Evolutionary conservation across 2,888 invertebrate species (phyloP).

Genomic region (Chalcosyrphus nemorum): DNA sequence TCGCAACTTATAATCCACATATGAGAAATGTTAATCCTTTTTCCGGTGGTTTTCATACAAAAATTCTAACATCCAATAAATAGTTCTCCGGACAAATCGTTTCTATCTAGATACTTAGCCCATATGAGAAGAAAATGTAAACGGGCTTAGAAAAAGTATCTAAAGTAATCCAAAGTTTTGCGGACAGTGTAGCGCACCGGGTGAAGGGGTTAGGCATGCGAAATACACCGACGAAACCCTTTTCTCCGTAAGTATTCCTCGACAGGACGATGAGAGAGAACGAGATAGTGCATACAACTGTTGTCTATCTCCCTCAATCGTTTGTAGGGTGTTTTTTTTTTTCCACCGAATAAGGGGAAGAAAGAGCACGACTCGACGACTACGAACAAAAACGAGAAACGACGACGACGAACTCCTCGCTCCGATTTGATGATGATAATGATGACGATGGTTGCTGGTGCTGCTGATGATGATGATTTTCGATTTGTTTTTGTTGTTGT

Average conservation of each 20-base stretch:
- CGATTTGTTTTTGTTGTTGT: slow-evolving; percentile 66
- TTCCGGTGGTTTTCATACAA: neutral
- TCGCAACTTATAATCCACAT: slow-evolving; percentile 72
- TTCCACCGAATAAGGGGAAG: slow-evolving; percentile 23
- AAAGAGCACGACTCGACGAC: slow-evolving; percentile 43
- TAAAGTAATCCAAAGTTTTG: slow-evolving; percentile 50
- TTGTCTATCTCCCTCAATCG: slow-evolving; percentile 28
- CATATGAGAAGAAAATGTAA: slow-evolving; percentile 28
- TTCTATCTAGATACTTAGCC: slow-evolving; percentile 33
- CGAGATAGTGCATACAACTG: neutral
- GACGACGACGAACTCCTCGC: slow-evolving; percentile 29
- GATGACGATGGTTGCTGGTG: too few relatives aligned
- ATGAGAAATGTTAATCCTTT: slow-evolving; percentile 65
- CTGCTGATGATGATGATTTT: slow-evolving; percentile 65
- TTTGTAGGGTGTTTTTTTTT: slow-evolving; percentile 1
- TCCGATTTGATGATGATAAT: slow-evolving; percentile 38
- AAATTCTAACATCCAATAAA: slow-evolving; percentile 33
- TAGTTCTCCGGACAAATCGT: too few relatives aligned
- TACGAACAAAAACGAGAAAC: too few relatives aligned
- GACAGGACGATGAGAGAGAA: too few relatives aligned
- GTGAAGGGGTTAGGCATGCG: slow-evolving; percentile 52
- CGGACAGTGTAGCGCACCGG: neutral
- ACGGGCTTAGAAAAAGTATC: neutral
- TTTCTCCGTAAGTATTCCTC: slow-evolving; percentile 18
- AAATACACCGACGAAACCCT: slow-evolving; percentile 45